Base-by-base conservation (phyloP, 2,113 vertebrate species). In the Piliocolobus tephrosceles region DNA sequence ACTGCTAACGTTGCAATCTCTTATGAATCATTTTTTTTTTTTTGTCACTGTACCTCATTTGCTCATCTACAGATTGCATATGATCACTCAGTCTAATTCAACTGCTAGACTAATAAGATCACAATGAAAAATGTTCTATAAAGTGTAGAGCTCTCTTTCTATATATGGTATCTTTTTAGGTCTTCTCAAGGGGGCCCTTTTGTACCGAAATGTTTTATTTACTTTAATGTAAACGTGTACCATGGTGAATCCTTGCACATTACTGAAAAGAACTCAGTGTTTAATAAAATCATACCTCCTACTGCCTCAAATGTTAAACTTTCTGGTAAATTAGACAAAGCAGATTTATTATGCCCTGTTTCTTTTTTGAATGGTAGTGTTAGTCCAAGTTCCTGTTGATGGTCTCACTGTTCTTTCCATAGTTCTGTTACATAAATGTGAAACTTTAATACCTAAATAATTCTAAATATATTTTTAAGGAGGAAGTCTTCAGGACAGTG, bases 161-260 rank as follows among this genome's bases (percentile, higher is more conserved):
- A 32, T 58, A 38, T 25, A 7, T 75, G 27, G 7, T 43, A 27
- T 85, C 93, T 87, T 47, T 81, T 47, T 81, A 76, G 40, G n/a
- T 50, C 45, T 76, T 90, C 43, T 50, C 81, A 70, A 93, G 68
- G 11, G 22, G 4, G 5, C 5, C 38, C 16, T 93, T 88, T 83
- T 87, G 40, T 88, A 78, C 32, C 22, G 10, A 47, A 83, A 8
- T 83, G 16, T 88, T 94, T 88, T 95, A 73, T 88, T 90, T 93
- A 43, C 80, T 82, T 91, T 64, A 91, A 78, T 73, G 43, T 79
- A 64, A 85, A 58, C 38, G 43, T 66, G 40, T 9, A 58, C 35
- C 30, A 5, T n/a, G 40, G 76, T 94, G 72, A 83, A 61, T 88
- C 88, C 92, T 58, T 88, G 40, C 9, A 88, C 47, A 83, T 79